These are phyloP conservation scores for Drosophila lacicola DNA, from an alignment of 2,888 invertebrate genomes.

Conservation along the genomic window DNA sequence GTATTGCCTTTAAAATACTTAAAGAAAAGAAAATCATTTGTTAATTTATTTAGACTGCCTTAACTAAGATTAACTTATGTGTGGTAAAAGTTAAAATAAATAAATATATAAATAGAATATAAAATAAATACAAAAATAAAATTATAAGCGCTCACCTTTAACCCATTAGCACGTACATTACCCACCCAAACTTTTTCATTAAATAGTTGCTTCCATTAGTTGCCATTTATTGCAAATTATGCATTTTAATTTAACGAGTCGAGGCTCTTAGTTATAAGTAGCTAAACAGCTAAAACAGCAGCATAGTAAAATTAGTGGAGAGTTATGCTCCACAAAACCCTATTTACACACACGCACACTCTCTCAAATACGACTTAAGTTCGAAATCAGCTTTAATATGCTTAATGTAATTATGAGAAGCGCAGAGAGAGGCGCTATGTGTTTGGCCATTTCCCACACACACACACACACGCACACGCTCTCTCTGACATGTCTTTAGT, in stretches of 20 bases:
- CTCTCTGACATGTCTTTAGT: slow-evolving; percentile 43
- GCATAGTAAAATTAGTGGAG: not conserved
- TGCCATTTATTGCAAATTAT: slow-evolving; percentile 45
- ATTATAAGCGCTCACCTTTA: not conserved
- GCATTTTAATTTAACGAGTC: slow-evolving; percentile 33
- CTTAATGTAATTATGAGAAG: slow-evolving; percentile 42
- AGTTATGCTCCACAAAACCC: not conserved
- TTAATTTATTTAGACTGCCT: no score
- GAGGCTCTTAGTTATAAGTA: slow-evolving; percentile 24
- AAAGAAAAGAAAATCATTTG: no score
- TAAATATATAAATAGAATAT: no score
- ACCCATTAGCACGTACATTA: not conserved
- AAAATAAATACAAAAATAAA: no score
- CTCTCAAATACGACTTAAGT: slow-evolving; percentile 41
- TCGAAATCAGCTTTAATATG: slow-evolving; percentile 57
- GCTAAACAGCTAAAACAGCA: slow-evolving; percentile 21
- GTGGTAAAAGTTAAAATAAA: no score
- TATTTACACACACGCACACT: slow-evolving; percentile 1
- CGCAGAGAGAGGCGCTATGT: not conserved
- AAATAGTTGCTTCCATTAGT: slow-evolving; percentile 34
- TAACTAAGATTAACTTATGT: no score
- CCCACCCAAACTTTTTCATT: not conserved
- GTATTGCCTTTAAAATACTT: no score
- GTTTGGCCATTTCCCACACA: slow-evolving; percentile 7
- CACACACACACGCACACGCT: not conserved